phyloP scores from a whole-genome alignment of 2,888 invertebrate genomes.

The Lithosia quadra region DNA sequence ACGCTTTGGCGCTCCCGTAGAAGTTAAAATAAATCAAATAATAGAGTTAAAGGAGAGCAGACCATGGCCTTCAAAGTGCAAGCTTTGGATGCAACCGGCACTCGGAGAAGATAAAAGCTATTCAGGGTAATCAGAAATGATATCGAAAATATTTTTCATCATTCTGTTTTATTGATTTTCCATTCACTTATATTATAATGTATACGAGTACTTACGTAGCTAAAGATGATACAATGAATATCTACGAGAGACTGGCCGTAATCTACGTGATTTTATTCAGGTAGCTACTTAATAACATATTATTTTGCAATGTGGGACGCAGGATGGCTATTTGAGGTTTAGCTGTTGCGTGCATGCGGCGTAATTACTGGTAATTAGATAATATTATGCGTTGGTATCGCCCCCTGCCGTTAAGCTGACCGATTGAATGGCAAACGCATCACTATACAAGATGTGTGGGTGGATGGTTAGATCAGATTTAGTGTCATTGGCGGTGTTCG shows the following conservation, averaged over 20 bases:
- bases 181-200: not conserved
- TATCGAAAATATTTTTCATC: not conserved
- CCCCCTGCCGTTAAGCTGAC: slow-evolving; percentile 57
- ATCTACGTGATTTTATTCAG: slow-evolving; percentile 15
- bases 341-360: slow-evolving; percentile 50
- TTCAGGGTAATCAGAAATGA: not conserved
- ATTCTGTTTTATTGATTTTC: not conserved
- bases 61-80: not conserved
- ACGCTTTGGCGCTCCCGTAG: too few relatives aligned
- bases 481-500: not conserved
- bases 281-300: slow-evolving; percentile 12
- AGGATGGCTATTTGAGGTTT: slow-evolving; percentile 28
- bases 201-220: not conserved
- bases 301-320: not conserved
- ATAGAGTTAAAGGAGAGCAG: not conserved
- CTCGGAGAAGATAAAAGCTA: not conserved
- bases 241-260: not conserved
- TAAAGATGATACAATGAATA: not conserved
- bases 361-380: slow-evolving; percentile 71
- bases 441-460: slow-evolving; percentile 41
- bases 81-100: not conserved
- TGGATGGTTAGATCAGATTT: slow-evolving; percentile 29
- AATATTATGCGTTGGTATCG: slow-evolving; percentile 52
- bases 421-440: slow-evolving; percentile 23
- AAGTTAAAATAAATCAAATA: not conserved